These are phyloP conservation scores for Loxodonta africana DNA, from an alignment of 2,113 vertebrate genomes.

Conservation along the genomic window DNA sequence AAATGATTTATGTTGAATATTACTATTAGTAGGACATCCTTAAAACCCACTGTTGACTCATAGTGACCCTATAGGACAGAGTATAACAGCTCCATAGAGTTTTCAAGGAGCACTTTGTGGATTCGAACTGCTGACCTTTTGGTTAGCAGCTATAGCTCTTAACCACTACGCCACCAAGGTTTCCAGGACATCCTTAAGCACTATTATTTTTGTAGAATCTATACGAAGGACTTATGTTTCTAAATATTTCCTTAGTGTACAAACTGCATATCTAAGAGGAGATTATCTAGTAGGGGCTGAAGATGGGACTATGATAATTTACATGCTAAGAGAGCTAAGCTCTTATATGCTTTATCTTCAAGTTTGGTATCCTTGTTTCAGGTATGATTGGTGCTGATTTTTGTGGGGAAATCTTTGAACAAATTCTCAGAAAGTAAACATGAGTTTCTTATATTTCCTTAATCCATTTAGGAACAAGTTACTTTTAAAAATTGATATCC, in stretches of 20 bases:
- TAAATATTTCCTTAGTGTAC: neutral
- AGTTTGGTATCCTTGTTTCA: neutral
- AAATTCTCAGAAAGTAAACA: slow-evolving; percentile 30
- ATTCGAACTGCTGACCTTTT: too few species aligned
- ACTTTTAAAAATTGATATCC: slow-evolving; percentile 38
- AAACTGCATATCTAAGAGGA: neutral
- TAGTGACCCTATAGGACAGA: too few species aligned
- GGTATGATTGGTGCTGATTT: slow-evolving; percentile 4
- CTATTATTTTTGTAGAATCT: neutral
- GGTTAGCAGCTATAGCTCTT: too few species aligned
- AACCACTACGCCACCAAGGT: too few species aligned
- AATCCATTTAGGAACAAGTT: slow-evolving; percentile 17
- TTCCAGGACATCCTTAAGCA: neutral
- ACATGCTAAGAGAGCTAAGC: neutral
- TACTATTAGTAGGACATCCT: neutral
- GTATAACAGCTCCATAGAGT: too few species aligned
- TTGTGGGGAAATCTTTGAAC: slow-evolving; percentile 23
- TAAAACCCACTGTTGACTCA: too few species aligned
- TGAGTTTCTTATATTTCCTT: neutral
- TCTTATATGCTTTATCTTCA: slow-evolving; percentile 38
- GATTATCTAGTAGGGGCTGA: neutral
- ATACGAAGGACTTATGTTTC: neutral
- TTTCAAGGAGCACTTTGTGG: too few species aligned
- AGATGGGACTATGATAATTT: neutral
- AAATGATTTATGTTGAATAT: slow-evolving; percentile 19